phyloP scores from a whole-genome alignment of 2,888 invertebrate genomes.

The Hirtodrosophila histrioides region DNA sequence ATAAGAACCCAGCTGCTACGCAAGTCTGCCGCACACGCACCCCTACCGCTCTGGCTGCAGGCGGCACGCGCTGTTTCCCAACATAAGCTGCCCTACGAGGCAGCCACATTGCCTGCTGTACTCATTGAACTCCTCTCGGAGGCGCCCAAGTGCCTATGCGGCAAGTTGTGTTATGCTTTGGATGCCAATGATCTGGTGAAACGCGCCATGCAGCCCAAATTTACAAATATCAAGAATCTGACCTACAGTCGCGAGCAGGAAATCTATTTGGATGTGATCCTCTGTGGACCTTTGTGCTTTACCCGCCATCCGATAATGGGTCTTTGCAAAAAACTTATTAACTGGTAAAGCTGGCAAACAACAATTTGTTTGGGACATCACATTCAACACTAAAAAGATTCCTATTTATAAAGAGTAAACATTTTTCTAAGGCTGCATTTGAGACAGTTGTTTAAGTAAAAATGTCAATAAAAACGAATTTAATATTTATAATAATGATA shows the following conservation, averaged over 20 bases:
- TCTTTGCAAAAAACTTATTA: no score
- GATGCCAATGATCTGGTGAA: slow-evolving; percentile 66
- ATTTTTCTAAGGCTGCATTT: background rate
- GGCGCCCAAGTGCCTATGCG: slow-evolving; percentile 82
- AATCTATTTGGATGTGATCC: slow-evolving; percentile 82
- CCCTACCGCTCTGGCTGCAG: slow-evolving; percentile 78
- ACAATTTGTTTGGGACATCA: no score
- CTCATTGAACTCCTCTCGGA: slow-evolving; percentile 81
- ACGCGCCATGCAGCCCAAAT: slow-evolving; percentile 77
- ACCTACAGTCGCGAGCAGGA: slow-evolving; percentile 82
- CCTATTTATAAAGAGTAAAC: no score
- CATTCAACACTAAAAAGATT: no score
- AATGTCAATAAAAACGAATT: slow-evolving; percentile 38
- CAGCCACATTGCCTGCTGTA: slow-evolving; percentile 73
- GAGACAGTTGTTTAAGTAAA: slow-evolving; percentile 5
- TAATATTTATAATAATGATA: background rate
- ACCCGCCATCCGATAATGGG: slow-evolving; percentile 25
- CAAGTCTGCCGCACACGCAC: slow-evolving; percentile 6
- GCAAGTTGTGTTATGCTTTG: slow-evolving; percentile 78
- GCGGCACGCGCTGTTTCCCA: slow-evolving; percentile 73
- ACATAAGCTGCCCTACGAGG: slow-evolving; percentile 68
- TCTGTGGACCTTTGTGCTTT: slow-evolving; percentile 78
- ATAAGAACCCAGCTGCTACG: slow-evolving; percentile 37
- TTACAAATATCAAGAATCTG: slow-evolving; percentile 81
- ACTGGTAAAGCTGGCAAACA: no score